A percentile compares a stretch with the other conserved stretches of the same genome.
These are phyloP conservation scores for Chironomus riparius DNA, from an alignment of 2,888 invertebrate species.

Conservation along the genomic window DNA sequence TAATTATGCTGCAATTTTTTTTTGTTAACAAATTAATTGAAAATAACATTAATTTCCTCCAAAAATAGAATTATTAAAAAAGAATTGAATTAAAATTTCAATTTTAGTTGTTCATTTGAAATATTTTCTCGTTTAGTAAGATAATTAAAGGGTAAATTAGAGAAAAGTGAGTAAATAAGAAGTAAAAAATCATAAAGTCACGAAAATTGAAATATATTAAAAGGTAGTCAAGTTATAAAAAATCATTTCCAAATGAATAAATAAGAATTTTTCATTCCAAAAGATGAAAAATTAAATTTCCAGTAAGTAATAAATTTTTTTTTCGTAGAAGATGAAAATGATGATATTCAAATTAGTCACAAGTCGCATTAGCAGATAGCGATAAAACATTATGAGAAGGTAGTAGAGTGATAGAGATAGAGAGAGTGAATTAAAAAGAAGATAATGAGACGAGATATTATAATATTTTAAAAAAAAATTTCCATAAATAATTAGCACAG, in stretches of 20 bases:
- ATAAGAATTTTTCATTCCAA: background rate
- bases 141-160: too few species aligned
- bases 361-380: background rate
- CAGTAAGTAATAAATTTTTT: background rate
- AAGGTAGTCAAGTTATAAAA: background rate
- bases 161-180: background rate
- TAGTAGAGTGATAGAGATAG: background rate
- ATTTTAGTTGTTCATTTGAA: too few species aligned
- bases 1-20: too few species aligned
- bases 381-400: background rate
- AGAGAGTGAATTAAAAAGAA: background rate
- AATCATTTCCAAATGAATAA: too few species aligned
- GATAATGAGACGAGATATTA: background rate
- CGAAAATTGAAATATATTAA: background rate
- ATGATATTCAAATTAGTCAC: slow-evolving; percentile 7
- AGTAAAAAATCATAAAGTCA: background rate
- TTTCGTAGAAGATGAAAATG: background rate
- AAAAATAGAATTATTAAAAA: too few species aligned
- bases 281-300: background rate
- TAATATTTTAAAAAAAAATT: background rate
- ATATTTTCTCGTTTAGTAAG: too few species aligned
- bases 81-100: too few species aligned
- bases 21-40: too few species aligned
- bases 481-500: background rate
- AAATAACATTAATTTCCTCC: too few species aligned